phyloP scores from a whole-genome alignment of 2,888 invertebrate genomes.

The Drosophila kuntzei region DNA sequence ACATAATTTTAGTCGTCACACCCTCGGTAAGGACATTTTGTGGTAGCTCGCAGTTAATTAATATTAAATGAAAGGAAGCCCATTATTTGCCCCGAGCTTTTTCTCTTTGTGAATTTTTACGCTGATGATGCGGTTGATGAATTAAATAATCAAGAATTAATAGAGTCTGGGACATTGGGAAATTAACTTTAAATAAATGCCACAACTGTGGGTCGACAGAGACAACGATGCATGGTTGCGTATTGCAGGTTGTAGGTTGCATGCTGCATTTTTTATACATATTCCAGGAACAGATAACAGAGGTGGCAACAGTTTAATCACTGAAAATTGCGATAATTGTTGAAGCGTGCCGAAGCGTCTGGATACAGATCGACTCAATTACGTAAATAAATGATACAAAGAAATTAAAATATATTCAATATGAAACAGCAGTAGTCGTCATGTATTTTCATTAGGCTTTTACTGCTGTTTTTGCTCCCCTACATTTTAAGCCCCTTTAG shows the following conservation, averaged over 20 bases:
- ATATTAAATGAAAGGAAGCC: conserved; percentile 27
- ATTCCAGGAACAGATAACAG: not conserved
- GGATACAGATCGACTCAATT: conserved; percentile 19
- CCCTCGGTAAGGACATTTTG: not conserved
- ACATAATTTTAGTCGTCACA: not conserved
- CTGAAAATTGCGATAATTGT: conserved; percentile 34
- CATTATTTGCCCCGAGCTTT: conserved; percentile 2
- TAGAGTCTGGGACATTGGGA: conserved; percentile 43
- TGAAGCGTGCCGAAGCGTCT: conserved; percentile 11
- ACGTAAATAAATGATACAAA: conserved; percentile 15
- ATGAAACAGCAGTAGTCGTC: conserved; percentile 13
- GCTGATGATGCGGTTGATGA: conserved; percentile 17
- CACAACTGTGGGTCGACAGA: conserved; percentile 4
- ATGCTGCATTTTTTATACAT: too few species aligned
- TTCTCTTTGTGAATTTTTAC: conserved; percentile 15
- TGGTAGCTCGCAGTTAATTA: conserved; percentile 23
- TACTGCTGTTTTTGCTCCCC: conserved; percentile 7
- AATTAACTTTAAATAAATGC: conserved; percentile 45
- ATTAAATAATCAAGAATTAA: conserved; percentile 59
- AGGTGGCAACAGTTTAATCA: conserved; percentile 30
- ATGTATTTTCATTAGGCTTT: conserved; percentile 16
- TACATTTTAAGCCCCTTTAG: not conserved
- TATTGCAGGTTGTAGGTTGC: not conserved
- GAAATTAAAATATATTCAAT: conserved; percentile 30
- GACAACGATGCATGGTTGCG: not conserved